Evolutionary conservation across 2,113 vertebrate species (phyloP).

Genomic region (Alces alces): DNA sequence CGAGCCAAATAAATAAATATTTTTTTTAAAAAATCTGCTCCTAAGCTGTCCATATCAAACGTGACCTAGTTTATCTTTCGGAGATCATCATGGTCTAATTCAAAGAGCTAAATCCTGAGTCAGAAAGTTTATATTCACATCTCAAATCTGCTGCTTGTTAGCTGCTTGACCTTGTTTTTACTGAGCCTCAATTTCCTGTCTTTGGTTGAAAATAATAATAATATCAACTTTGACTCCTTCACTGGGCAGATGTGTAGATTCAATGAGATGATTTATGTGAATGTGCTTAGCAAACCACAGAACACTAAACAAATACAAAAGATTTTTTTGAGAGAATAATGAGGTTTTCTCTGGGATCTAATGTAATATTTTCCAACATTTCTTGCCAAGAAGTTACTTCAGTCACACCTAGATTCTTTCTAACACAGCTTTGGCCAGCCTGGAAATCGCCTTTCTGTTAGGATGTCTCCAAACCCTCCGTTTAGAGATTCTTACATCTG

Average conservation of each 20-base stretch:
- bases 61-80: neutral
- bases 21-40: neutral
- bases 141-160: neutral
- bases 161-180: neutral
- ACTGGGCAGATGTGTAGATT: neutral
- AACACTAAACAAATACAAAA: neutral
- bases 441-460: neutral
- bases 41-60: neutral
- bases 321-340: neutral
- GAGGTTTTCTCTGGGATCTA: conserved; percentile 6
- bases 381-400: conserved; percentile 43
- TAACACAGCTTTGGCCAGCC: neutral
- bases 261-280: neutral
- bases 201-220: neutral
- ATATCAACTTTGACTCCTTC: neutral
- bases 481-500: conserved; percentile 45
- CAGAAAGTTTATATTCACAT: neutral
- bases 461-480: neutral
- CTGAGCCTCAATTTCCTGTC: neutral
- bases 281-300: conserved; percentile 10
- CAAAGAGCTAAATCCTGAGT: neutral
- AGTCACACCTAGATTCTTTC: conserved; percentile 49
- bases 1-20: neutral
- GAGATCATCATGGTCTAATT: neutral
- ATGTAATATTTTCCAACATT: conserved; percentile 48